Base-by-base conservation (phyloP, 2,113 vertebrate species). In the Eonycteris spelaea region DNA sequence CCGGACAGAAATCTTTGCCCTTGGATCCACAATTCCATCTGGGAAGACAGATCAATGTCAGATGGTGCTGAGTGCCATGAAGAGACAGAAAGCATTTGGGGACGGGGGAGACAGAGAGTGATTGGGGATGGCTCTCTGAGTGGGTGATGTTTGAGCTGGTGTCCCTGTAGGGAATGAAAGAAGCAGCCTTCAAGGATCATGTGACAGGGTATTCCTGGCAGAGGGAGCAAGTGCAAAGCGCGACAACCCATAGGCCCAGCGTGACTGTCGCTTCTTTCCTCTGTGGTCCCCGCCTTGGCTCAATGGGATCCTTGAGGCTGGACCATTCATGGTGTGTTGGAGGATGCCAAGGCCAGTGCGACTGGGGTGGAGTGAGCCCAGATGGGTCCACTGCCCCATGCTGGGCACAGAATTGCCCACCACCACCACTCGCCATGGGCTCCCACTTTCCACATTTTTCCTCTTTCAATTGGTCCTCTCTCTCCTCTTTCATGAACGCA, bases 301-400 rank as follows among this genome's bases (percentile, higher is more conserved):
- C 48, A 3, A 48, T 13, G 61, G 53, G 48, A 57, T 7, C 18
- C 70, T 38, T 35, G 33, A 45, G 57, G 82, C 48, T 51, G 30
- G 26, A 13, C 21, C 15, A 7, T 28, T 15, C 21, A 30, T 3
- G 15, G 7, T 6, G 40, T 38, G 19, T 10, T 67, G 57, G 59
- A 51, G 40, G 15, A 45, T 16, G n/a, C 73, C 11, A 35, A 2
- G 0, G 35, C 9, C 45, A 30, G 3, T 9, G 53, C 43, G 28
- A 19, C 22, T 22, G 40, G 33, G 45, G 21, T 3, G 3, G 43
- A 63, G 71, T 3, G 19, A 77, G 51, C 40, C 19, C 78, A 45
- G 38, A 22, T 5, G 48, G 1, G 0, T 0, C 13, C 30, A 5
- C 13, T 55, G 22, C 35, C 67, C 48, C 26, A 16, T 4, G 33